Base-by-base conservation (phyloP, 2,888 invertebrate genomes). In the Blastobasis adustella region DNA sequence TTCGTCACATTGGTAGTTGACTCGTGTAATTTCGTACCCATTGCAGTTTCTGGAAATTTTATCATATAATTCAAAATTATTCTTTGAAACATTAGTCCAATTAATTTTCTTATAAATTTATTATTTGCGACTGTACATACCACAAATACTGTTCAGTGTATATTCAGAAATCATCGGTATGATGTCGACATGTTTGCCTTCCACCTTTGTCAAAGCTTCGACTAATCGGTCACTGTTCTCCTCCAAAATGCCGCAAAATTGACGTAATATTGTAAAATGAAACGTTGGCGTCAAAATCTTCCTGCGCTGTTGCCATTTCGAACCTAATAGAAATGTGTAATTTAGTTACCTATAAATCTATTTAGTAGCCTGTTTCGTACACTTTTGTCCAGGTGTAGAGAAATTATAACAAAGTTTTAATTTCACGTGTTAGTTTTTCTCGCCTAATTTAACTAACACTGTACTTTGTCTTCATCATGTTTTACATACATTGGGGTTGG, bases 271-370 rank as follows among this genome's bases (percentile, higher is more conserved):
- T 60, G 91, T 92, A 56, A 92, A 92, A 65, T 92, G 92, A 65
- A 93, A 92, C 0, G 92, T 88, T 0, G 92, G 91, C 0, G 92
- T 92, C 4, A 93, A 67, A 49, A 92, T 82, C 69, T 91, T 92
- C 50, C 92, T 75, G n/a, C 92, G 82, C 0, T 70, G 66, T 39
- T 90, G 90, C 93, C 93, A 93, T 72, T 92, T 92, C 39, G 60
- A 49, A 48, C 89, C 90, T 91, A 49, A 7, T 57, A 57, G 41
- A n/a, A 46, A 47, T 49, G 23, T 4, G 8, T 37, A 9, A 37
- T 46, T 37, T 23, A 23, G 23, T 2, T 23, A 23, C 23, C 23
- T 23, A 23, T 23, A 23, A 23, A 23, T 2, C n/a, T 23, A 23
- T 23, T 23, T 23, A 23, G 1, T 23, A 23, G 23, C 3, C 23